These are phyloP conservation scores for Nansenia antarctica DNA, from an alignment of 2,113 vertebrate genomes.

Conservation along the genomic window DNA sequence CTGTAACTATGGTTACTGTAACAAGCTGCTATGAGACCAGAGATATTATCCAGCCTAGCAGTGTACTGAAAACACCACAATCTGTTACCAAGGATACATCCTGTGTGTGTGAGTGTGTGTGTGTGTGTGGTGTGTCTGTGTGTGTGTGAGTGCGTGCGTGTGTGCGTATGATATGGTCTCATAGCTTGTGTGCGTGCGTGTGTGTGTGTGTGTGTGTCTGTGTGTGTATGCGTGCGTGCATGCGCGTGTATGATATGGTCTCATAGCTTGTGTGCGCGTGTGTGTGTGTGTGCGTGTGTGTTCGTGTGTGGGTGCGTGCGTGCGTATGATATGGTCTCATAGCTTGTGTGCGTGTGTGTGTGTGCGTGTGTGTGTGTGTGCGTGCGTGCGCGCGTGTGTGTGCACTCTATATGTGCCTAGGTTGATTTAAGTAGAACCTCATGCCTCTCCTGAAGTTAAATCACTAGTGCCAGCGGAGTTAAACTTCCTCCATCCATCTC, in stretches of 20 bases:
- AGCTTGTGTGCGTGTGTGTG: no score
- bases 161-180: no score
- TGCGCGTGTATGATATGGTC: no score
- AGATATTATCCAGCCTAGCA: not conserved
- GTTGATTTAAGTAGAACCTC: conserved; percentile 22
- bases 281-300: not conserved
- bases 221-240: not conserved
- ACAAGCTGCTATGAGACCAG: conserved; percentile 1
- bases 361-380: not conserved
- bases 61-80: not conserved
- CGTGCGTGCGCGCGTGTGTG: not conserved
- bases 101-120: not conserved
- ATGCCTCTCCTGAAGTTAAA: conserved; percentile 15
- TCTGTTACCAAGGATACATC: not conserved
- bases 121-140: not conserved
- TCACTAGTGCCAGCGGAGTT: conserved; percentile 8
- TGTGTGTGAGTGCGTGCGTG: not conserved
- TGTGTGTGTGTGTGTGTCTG: not conserved
- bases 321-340: no score
- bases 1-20: no score
- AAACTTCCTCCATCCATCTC: not conserved
- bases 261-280: not conserved
- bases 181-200: no score
- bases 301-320: not conserved
- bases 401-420: no score